Evolutionary conservation across 1,140 invertebrate genomes (phyloP).

Genomic region (Drosophila melanica): DNA sequence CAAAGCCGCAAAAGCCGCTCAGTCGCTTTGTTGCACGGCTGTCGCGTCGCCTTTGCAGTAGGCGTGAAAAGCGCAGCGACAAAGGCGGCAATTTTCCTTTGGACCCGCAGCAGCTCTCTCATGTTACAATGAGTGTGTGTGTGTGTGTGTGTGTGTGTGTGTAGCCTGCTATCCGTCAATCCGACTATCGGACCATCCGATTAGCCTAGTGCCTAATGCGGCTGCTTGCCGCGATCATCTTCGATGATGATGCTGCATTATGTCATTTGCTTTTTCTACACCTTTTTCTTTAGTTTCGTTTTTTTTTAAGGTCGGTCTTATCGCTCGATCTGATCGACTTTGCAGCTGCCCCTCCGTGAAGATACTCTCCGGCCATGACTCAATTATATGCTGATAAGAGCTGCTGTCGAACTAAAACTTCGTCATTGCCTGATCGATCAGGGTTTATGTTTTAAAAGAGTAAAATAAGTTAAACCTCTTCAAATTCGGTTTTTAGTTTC

Average conservation of each 20-base stretch:
- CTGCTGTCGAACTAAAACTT: constrained; percentile 12
- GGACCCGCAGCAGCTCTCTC: constrained; percentile 18
- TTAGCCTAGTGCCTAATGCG: constrained; percentile 71
- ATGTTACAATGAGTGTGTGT: constrained; percentile 9
- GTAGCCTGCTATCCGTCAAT: constrained; percentile 25
- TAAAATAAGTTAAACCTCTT: constrained; percentile 16
- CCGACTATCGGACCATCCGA: constrained; percentile 63
- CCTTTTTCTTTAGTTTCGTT: constrained; percentile 38
- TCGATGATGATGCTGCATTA: constrained; percentile 76
- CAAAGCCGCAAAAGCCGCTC: constrained; percentile 40
- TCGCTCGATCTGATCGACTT: constrained; percentile 52
- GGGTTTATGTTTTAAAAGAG: constrained; percentile 11
- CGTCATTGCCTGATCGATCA: constrained; percentile 11
- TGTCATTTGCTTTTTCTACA: constrained; percentile 80
- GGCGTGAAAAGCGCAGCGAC: constrained; percentile 78
- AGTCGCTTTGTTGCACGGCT: constrained; percentile 4
- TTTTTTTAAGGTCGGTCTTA: constrained; percentile 32
- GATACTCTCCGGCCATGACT: constrained; percentile 33
- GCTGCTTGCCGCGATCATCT: constrained; percentile 6
- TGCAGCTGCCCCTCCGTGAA: constrained; percentile 59
- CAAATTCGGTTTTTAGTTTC: not conserved
- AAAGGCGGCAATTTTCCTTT: constrained; percentile 66
- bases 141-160: constrained; percentile 18
- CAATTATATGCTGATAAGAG: constrained; percentile 11
- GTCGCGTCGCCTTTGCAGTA: constrained; percentile 35